Base-by-base conservation (phyloP, 2,888 invertebrate genomes). In the Scaptomyza caliginosa region DNA sequence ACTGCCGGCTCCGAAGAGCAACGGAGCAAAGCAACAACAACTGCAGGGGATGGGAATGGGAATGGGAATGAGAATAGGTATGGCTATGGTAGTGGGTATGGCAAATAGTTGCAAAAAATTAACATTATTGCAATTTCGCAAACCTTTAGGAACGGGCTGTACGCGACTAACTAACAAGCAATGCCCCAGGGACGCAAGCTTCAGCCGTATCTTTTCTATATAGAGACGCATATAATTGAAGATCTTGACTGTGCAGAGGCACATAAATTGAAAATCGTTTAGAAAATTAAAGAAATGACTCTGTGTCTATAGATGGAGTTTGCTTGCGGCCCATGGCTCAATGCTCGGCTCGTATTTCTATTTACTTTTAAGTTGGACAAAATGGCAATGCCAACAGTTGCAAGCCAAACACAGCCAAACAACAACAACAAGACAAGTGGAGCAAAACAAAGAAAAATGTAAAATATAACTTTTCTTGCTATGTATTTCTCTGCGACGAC, bases 21-120 rank as follows among this genome's bases (percentile, higher is more conserved):
- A 5, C 36, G 42, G 40, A 23, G 42, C 28, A 16, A 24, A 17
- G 23, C 6, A 16, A 4, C 40, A 19, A 36, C 42, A 51, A 28
- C 34, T 28, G 52, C 30, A 3, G 10, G n/a, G 4, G 24, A 23
- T 13, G 46, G 30, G 32, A n/a, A n/a, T n/a, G 24, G 57, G 26
- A 36, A 56, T 34, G 66, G 67, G 71, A 74, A 86, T 36, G 10
- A 10, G 4, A 21, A 23, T 13, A 42, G 30, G 32, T n/a, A n/a
- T n/a, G 24, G 57, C 23, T 32, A 56, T 34, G 66, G 67, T 69
- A 74, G 83, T 36, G 24, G 56, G 40, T 48, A 56, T 38, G 66
- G 68, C 76, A 77, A 86, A 83, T 77, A 79, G 84, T 82, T 74
- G 67, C 75, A 75, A 71, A 77, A 76, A 84, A 81, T 86, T 78